Evolutionary conservation across 1,140 invertebrate genomes (phyloP).

Genomic region (Lepidurus packardi): DNA sequence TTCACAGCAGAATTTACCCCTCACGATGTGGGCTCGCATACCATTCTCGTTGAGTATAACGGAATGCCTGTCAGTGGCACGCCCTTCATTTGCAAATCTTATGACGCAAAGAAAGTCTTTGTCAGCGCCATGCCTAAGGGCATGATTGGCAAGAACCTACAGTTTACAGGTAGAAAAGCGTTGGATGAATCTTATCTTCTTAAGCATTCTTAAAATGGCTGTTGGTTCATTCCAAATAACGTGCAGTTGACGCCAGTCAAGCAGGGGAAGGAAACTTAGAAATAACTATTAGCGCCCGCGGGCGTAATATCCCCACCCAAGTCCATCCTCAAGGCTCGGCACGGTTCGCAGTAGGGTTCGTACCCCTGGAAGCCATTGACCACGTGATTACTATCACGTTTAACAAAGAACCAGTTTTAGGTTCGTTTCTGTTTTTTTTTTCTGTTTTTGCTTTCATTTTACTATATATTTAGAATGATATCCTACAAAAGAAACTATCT

Average conservation of each 20-base stretch:
- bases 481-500: background rate
- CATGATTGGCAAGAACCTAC: slow-evolving; percentile 70
- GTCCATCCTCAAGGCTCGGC: slow-evolving; percentile 86
- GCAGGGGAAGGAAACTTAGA: slow-evolving; percentile 97
- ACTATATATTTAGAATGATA: background rate
- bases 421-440: slow-evolving; percentile 43
- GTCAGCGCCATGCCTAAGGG: slow-evolving; percentile 78
- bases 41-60: slow-evolving; percentile 84
- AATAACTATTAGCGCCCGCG: slow-evolving; percentile 89
- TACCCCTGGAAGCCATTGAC: slow-evolving; percentile 85
- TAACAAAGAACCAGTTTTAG: slow-evolving; percentile 74
- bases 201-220: background rate
- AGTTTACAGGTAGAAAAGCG: slow-evolving; percentile 62
- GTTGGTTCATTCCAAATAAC: slow-evolving; percentile 15
- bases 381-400: slow-evolving; percentile 95
- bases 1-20: slow-evolving; percentile 88
- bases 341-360: slow-evolving; percentile 90
- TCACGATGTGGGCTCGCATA: slow-evolving; percentile 79
- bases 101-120: slow-evolving; percentile 80
- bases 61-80: slow-evolving; percentile 82
- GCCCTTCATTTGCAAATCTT: slow-evolving; percentile 86
- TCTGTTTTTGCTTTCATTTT: background rate
- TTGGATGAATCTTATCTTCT: slow-evolving; percentile 4
- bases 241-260: slow-evolving; percentile 81
- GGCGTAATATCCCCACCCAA: slow-evolving; percentile 91